Percentiles rank a stretch among this genome's conserved stretches.
These are phyloP conservation scores for Synanceia verrucosa DNA, from an alignment of 2,797 vertebrate genomes.

Conservation along the genomic window DNA sequence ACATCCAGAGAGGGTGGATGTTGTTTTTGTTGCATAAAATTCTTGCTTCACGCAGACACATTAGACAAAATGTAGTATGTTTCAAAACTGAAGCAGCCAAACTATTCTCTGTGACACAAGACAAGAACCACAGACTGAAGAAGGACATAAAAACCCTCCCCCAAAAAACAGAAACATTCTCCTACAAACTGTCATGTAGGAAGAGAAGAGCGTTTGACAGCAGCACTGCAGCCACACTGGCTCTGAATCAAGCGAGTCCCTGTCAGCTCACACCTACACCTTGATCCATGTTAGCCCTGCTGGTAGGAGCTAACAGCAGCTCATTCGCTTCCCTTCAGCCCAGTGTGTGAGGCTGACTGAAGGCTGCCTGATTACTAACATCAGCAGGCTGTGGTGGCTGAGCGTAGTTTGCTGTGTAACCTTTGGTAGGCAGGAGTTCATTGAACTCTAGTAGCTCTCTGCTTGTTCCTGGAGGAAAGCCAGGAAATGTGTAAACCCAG, in stretches of 20 bases:
- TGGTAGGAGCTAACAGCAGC: neutral
- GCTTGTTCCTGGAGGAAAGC: conserved; percentile 51
- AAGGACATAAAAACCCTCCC: neutral
- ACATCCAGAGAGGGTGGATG: neutral
- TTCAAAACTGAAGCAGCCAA: neutral
- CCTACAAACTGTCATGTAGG: neutral
- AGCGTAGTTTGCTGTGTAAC: conserved; percentile 32
- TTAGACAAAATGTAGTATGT: neutral
- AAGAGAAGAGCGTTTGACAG: neutral
- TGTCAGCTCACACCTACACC: conserved; percentile 2
- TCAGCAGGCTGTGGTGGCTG: conserved; percentile 17
- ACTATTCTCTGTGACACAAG: neutral
- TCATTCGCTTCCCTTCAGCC: conserved; percentile 27
- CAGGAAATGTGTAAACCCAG: conserved; percentile 60
- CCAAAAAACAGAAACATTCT: neutral
- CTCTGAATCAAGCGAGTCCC: conserved; percentile 10
- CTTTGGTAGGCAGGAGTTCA: conserved; percentile 61
- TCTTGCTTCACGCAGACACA: neutral
- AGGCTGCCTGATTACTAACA: conserved; percentile 24
- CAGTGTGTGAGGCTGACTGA: conserved; percentile 6
- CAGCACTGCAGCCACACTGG: neutral
- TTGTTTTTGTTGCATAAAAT: neutral
- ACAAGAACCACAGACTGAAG: neutral
- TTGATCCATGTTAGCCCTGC: conserved; percentile 30
- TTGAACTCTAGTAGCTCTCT: conserved; percentile 65